Percentiles rank a stretch among this genome's conserved stretches.
phyloP scores from a whole-genome alignment of 2,888 invertebrate genomes.

The Orthosia gracilis region DNA sequence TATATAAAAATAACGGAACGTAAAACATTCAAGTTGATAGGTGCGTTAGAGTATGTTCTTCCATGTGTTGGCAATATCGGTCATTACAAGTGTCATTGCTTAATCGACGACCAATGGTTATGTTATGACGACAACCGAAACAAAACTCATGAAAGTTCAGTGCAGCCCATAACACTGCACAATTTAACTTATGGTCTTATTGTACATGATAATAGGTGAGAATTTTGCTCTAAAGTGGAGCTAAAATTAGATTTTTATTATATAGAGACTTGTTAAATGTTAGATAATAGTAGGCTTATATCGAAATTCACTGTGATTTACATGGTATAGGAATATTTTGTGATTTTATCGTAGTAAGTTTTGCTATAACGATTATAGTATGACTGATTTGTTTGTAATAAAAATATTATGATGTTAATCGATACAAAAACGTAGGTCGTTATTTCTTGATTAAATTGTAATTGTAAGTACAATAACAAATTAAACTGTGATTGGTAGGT shows the following conservation, averaged over 20 bases:
- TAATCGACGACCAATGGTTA: constrained; percentile 38
- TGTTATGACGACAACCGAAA: constrained; percentile 40
- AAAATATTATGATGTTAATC: constrained; percentile 44
- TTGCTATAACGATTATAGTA: constrained; percentile 45
- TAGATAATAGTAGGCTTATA: constrained; percentile 42
- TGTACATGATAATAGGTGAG: constrained; percentile 43
- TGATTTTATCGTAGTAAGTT: constrained; percentile 43
- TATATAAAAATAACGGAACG: constrained; percentile 45
- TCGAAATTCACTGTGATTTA: constrained; percentile 43
- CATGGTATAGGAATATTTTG: constrained; percentile 45
- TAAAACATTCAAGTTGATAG: constrained; percentile 43
- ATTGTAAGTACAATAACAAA: constrained; percentile 43
- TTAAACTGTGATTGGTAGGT: constrained; percentile 47
- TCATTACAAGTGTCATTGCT: constrained; percentile 42
- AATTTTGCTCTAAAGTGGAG: constrained; percentile 41
- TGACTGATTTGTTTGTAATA: constrained; percentile 45
- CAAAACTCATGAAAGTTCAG: constrained; percentile 40
- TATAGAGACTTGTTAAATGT: constrained; percentile 45
- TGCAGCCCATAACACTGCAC: constrained; percentile 41
- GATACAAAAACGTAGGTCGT: constrained; percentile 44
- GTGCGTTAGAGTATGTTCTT: constrained; percentile 42
- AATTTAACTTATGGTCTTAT: constrained; percentile 44
- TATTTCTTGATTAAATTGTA: constrained; percentile 44
- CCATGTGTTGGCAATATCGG: constrained; percentile 41
- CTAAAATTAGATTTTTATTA: constrained; percentile 42